Evolutionary conservation across 1,140 invertebrate species (phyloP), one percentile per base, ranked within the genome.

Genomic region (Onthophagus taurus): DNA sequence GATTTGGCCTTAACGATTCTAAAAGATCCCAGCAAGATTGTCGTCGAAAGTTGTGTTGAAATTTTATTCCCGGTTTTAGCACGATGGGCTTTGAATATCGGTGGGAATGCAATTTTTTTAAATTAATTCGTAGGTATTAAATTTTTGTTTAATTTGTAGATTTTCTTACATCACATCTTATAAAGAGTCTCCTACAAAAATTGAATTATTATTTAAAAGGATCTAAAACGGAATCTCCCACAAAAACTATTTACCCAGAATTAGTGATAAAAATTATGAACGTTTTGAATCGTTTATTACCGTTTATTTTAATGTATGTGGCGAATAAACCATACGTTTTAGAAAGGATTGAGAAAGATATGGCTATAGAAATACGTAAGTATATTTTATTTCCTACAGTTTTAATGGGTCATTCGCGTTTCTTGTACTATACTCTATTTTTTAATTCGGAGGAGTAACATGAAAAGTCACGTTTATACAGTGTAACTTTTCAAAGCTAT

Each of bases 61-160:
- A 45, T 72, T 21, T 58, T 80, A 35, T 54, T 77, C 33, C 72
- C 74, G 3, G 70, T 76, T 14, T 50, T 77, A 36, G 78, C 77
- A 0, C 70, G 75, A 47, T 84, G 81, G 81, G 75, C 80, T 5
- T 61, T 77, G 19, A 43, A 55, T 46, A 44, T 51, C 43, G 51
- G 50, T 52, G 14, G 18, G 19, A 38, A 14, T 45, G 6, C 23
- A 31, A 3, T 46, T 46, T 13, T 21, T 33, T 41, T 29, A 21
- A 21, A 38, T 26, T 7, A 26, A 26, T 26, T 26, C 23, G 11
- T 17, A 4, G 4, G 33, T 17, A 11, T 18, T 17, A 17, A 31
- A 38, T 43, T 19, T 4, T 35, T 42, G 5, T 49, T 33, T 21
- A 11, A 4, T 23, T 42, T 33, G 17, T 13, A 38, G 26, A 14